Base-by-base conservation (phyloP, 2,797 vertebrate species). In the Hippocampus kuda region DNA sequence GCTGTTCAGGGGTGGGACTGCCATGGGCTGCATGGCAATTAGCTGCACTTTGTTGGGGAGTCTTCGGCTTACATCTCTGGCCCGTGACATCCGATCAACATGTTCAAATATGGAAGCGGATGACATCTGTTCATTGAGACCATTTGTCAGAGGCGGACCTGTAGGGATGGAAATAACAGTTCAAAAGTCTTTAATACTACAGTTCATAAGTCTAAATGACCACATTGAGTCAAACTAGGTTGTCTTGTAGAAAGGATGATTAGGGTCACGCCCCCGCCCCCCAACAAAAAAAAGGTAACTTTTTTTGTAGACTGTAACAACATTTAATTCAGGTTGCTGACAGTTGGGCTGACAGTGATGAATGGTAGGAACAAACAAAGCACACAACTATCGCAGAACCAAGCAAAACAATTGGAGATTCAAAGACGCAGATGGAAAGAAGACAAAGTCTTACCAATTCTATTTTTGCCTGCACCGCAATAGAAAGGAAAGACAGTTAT, bases 11-110 rank as follows among this genome's bases (percentile, higher is more conserved):
- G 94, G 92, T 15, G 93, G 93, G 0, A 93, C 88, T 0, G 94
- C 89, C 88, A 98, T 97, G 0, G 97, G 97, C 72, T 98, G 97
- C 96, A 98, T 97, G 77, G 97, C 97, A 16, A 99, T 99, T n/a
- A 98, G 91, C 85, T 98, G 96, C 80, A 98, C 93, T 89, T 96
- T 98, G 79, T 91, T 96, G 10, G 94, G 92, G 30, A 94, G 88
- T 42, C 93, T 90, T 41, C 92, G 91, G 78, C 92, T 91, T 38
- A 90, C 91, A 2, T 98, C 96, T 0, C 91, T 86, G 60, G 92
- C 84, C 0, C 94, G 94, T 0, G 96, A 93, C 82, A 95, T 90
- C 72, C 96, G 88, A 75, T 98, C 97, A 46, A 98, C 96, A 0
- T 99, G 97, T 69, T 98, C 96, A 0, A 98, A 99, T 83, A 99